Evolutionary conservation across 2,888 invertebrate species (phyloP).

Genomic region (Brachyptera risi): DNA sequence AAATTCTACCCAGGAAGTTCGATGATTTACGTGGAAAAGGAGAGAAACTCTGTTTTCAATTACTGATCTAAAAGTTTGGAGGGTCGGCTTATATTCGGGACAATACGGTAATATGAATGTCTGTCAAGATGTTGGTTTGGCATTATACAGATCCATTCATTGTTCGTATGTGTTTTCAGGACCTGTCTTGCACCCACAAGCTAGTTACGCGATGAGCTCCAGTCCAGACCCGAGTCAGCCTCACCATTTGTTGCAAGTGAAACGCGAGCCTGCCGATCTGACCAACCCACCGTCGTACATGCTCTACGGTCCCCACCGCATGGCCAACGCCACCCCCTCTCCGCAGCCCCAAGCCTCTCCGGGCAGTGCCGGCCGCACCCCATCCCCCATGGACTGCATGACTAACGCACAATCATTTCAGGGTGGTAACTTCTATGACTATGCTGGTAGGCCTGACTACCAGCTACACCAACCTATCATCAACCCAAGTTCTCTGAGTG

Average conservation of each 20-base stretch:
- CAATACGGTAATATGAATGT: no score
- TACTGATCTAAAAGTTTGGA: no score
- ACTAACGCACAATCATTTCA: slow-evolving; percentile 3
- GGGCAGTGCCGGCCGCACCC: slow-evolving; percentile 25
- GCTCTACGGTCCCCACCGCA: not conserved
- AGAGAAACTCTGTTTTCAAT: no score
- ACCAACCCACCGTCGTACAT: slow-evolving; percentile 41
- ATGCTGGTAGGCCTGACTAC: not conserved
- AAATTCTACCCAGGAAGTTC: no score
- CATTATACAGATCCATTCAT: no score
- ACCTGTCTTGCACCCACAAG: not conserved
- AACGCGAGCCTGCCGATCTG: slow-evolving; percentile 37
- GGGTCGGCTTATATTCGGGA: no score
- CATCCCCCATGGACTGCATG: slow-evolving; percentile 28
- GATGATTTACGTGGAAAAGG: no score
- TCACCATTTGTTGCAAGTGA: slow-evolving; percentile 13
- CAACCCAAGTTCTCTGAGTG: slow-evolving; percentile 2
- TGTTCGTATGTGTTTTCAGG: no score
- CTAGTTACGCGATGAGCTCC: not conserved
- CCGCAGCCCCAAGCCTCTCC: slow-evolving; percentile 27
- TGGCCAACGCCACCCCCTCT: slow-evolving; percentile 14
- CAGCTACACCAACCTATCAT: slow-evolving; percentile 5
- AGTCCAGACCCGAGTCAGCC: not conserved
- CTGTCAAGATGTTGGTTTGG: no score
- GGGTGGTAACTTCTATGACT: slow-evolving; percentile 6